phyloP scores from a whole-genome alignment of 2,888 invertebrate genomes.

The Scrobipalpa costella region DNA sequence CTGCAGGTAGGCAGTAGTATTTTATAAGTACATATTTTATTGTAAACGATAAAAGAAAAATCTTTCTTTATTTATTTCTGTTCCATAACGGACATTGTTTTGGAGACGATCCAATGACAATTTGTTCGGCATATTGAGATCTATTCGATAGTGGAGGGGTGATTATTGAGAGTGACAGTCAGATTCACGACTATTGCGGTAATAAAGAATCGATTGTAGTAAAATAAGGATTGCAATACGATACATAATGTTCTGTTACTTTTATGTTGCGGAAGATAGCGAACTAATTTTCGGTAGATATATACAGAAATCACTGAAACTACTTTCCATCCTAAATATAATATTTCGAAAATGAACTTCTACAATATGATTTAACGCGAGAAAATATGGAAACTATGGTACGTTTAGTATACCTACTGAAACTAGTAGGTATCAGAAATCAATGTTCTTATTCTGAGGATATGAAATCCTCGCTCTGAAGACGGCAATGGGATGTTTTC shows the following conservation, averaged over 20 bases:
- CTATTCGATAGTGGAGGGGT: constrained; percentile 42
- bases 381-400: constrained; percentile 37
- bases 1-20: too few relatives aligned
- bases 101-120: constrained; percentile 57
- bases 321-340: too few relatives aligned
- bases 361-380: constrained; percentile 21
- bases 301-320: too few relatives aligned
- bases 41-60: neutral
- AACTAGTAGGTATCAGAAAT: constrained; percentile 62
- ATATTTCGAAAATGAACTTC: neutral
- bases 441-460: constrained; percentile 66
- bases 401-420: constrained; percentile 58
- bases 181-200: constrained; percentile 1
- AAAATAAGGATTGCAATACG: constrained; percentile 10
- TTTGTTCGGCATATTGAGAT: constrained; percentile 49
- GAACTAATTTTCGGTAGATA: neutral
- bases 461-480: constrained; percentile 68
- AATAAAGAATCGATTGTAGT: neutral
- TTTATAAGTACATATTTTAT: neutral
- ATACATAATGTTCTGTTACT: constrained; percentile 3
- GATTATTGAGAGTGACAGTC: constrained; percentile 15
- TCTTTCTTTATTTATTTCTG: constrained; percentile 42
- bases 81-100: constrained; percentile 50
- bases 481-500: too few relatives aligned
- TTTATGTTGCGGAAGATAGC: neutral